These are phyloP conservation scores for Camelus dromedarius DNA, from an alignment of 2,113 vertebrate genomes.

Conservation along the genomic window DNA sequence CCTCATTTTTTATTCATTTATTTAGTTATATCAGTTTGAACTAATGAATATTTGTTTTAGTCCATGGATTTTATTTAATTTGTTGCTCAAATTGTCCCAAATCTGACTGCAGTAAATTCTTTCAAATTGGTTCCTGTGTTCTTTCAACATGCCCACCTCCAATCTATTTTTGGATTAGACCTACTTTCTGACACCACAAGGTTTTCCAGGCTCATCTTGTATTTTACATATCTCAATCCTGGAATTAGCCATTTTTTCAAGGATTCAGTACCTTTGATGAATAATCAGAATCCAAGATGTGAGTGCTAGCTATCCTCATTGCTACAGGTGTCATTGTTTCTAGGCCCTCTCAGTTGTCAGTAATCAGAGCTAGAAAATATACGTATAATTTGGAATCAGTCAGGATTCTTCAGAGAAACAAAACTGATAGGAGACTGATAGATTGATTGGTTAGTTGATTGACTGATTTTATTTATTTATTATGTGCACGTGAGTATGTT, in stretches of 20 bases:
- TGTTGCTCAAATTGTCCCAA: background rate
- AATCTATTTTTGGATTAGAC: background rate
- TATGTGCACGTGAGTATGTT: background rate
- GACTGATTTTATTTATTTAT: too few species aligned
- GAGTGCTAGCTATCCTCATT: background rate
- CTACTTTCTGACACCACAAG: background rate
- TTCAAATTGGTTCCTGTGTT: background rate
- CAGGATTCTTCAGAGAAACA: background rate
- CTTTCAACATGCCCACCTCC: background rate
- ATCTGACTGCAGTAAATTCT: background rate
- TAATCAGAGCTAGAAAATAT: background rate
- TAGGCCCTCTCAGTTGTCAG: background rate
- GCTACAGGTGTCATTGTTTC: background rate
- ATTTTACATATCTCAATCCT: background rate
- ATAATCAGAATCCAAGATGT: slow-evolving; percentile 45
- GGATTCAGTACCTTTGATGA: background rate
- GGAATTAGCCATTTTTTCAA: background rate
- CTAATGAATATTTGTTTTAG: background rate
- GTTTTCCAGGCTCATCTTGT: slow-evolving; percentile 32
- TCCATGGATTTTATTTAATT: background rate
- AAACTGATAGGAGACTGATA: background rate
- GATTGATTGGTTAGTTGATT: too few species aligned
- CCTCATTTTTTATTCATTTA: background rate
- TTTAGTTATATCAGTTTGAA: background rate
- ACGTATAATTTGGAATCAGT: background rate